Evolutionary conservation across 53 echinoderm and acorn worm species (phyloP), one percentile per base, ranked within the genome.

Genomic region (Temnopleurus reevesii): DNA sequence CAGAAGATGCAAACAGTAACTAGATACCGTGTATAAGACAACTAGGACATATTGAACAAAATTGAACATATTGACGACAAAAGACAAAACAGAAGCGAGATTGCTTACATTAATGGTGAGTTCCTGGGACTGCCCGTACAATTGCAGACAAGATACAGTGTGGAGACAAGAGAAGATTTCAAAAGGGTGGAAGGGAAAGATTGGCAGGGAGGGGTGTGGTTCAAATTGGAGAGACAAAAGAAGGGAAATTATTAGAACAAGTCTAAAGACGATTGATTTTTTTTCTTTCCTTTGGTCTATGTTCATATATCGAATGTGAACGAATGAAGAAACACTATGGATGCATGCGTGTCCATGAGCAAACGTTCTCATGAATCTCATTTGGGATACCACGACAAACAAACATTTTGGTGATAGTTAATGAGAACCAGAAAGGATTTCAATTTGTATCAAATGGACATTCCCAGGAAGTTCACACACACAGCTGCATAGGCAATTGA

Each of bases 81-180:
- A 43, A 83, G 56, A 56, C 56, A 55, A 12, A 82, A 83, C 83
- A 83, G 83, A 81, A 83, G 83, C 83, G 29, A 57, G 83, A 56
- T 83, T 83, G 58, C 83, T 83, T 83, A 83, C 83, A 83, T 83
- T 83, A 83, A 56, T 83, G 56, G 83, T 57, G 83, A 83, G 83
- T 83, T 83, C 83, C 83, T 83, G 83, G 83, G 83, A 83, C 83
- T 83, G 83, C 15, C 83, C 83, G 83, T 57, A 83, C 83, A 83
- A 83, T 83, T 83, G 83, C 83, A 83, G 83, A 83, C 83, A 83
- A 83, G 83, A 56, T 19, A 83, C 83, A 83, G 7, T 57, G 57
- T 83, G 83, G 58, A 83, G 83, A 83, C 83, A 83, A 81, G 81
- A 59, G 71, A 83, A 83, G 58, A 83, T 36, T 83, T 18, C 56